Evolutionary conservation across 2,113 vertebrate genomes (phyloP).

Genomic region (Centropus bengalensis): DNA sequence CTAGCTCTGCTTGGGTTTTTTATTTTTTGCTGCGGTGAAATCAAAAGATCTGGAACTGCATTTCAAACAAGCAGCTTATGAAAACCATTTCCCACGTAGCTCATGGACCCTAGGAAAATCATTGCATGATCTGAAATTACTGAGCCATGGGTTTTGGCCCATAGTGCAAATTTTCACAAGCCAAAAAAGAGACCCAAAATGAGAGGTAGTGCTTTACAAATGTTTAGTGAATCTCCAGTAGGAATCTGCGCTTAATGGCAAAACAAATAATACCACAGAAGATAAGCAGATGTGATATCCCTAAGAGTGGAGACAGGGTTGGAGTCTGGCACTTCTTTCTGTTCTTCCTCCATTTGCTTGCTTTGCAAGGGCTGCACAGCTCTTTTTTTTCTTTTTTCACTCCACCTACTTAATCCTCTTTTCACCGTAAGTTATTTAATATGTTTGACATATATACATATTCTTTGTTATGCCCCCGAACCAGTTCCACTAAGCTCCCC

Average conservation of each 20-base stretch:
- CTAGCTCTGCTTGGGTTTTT: neutral
- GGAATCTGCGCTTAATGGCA: neutral
- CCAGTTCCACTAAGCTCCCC: neutral
- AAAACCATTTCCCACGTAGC: neutral
- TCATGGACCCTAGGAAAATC: neutral
- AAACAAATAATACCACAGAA: neutral
- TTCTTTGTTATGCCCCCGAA: neutral
- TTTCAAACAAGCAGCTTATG: neutral
- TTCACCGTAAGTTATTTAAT: neutral
- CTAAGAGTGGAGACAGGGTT: neutral
- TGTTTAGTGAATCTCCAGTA: neutral
- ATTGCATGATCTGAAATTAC: neutral
- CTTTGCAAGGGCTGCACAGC: neutral
- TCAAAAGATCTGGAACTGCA: neutral
- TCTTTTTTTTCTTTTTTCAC: fast-evolving
- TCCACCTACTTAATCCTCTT: neutral
- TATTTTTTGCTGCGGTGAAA: neutral
- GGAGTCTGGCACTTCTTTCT: neutral
- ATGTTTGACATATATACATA: fast-evolving
- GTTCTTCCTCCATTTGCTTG: neutral
- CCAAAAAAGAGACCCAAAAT: neutral
- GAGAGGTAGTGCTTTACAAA: neutral
- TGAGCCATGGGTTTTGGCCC: neutral
- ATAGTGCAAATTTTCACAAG: neutral
- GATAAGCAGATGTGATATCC: neutral